Conservation (phyloP, 2,888 invertebrate species). For the Thymelicus lineola region DNA sequence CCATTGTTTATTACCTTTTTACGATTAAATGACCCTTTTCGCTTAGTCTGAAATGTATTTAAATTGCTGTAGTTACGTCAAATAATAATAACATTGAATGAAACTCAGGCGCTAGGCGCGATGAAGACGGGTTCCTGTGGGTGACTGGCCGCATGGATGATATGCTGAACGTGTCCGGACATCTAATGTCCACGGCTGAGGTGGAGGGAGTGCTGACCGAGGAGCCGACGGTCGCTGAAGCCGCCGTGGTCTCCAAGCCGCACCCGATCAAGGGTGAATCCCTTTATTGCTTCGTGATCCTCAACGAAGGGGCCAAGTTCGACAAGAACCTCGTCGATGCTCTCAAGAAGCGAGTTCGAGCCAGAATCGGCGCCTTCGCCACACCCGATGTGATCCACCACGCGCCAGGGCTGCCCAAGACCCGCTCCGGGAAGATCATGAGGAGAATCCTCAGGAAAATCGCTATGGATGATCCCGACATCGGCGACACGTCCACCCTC, state of each 20-base stretch:
- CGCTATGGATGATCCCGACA: constrained; percentile 93
- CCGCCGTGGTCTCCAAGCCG: constrained; percentile 97
- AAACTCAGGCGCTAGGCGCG: constrained; percentile 91
- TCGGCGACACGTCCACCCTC: constrained; percentile 97
- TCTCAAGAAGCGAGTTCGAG: constrained; percentile 92
- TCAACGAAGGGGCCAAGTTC: constrained; percentile 91
- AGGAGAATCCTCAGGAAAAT: constrained; percentile 97
- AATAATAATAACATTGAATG: constrained; percentile 5
- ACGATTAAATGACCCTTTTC: too few species aligned
- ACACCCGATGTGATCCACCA: constrained; percentile 97
- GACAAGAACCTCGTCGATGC: constrained; percentile 89
- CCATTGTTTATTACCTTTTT: too few species aligned
- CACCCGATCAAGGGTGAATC: constrained; percentile 98
- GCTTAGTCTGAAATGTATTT: too few species aligned
- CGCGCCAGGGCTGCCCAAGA: constrained; percentile 97
- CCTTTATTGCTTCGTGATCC: constrained; percentile 97
- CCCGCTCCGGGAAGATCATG: constrained; percentile 99
- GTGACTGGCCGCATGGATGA: constrained; percentile 99
- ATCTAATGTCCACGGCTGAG: constrained; percentile 98
- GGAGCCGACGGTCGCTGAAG: constrained; percentile 93
- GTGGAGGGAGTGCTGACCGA: constrained; percentile 93
- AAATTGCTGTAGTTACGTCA: too few species aligned
- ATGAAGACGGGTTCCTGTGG: constrained; percentile 98
- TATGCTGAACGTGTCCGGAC: constrained; percentile 99
- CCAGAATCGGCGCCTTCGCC: constrained; percentile 98